Base-by-base conservation (phyloP, 1,140 invertebrate species). In the Aculops lycopersici region DNA sequence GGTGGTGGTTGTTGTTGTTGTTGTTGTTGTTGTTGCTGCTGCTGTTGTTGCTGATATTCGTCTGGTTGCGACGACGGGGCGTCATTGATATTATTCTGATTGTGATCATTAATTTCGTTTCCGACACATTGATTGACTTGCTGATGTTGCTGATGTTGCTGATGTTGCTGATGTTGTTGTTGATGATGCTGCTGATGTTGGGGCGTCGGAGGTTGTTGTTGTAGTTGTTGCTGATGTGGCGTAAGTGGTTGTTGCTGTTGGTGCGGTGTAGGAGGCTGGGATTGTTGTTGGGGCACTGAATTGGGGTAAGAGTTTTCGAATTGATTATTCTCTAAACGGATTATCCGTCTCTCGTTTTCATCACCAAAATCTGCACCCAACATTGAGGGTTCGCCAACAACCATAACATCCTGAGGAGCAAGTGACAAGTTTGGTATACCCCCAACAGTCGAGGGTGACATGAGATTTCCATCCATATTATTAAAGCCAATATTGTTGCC, bases 101-200 rank as follows among this genome's bases (percentile, higher is more conserved):
- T n/a, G n/a, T 35, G n/a, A n/a, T 12, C 35, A 14, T 17, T 12
- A n/a, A 8, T 41, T 17, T 44, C 17, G 21, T 35, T 17, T n/a
- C 13, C 4, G 14, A 37, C 20, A 17, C 20, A 38, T 24, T 40
- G 38, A 14, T 40, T 24, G 5, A 44, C 35, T 37, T 46, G 45
- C 13, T 46, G 45, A 18, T 46, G 45, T 13, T 46, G 42, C 41
- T 39, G 38, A 14, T 36, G 39, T 20, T 38, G 21, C 20, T 40
- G 40, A 18, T 43, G 43, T 17, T 44, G 43, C 17, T 38, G 39
- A 2, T 40, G 39, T 14, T 40, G 39, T 14, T 40, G 13, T 13
- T 15, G 16, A n/a, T 15, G n/a, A 16, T 41, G 39, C 14, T 14
- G 14, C 18, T 8, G 3, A 15, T 41, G 36, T 21, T 42, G 15